These are phyloP conservation scores for Esox niger DNA, from an alignment of 2,113 vertebrate species.

Conservation along the genomic window DNA sequence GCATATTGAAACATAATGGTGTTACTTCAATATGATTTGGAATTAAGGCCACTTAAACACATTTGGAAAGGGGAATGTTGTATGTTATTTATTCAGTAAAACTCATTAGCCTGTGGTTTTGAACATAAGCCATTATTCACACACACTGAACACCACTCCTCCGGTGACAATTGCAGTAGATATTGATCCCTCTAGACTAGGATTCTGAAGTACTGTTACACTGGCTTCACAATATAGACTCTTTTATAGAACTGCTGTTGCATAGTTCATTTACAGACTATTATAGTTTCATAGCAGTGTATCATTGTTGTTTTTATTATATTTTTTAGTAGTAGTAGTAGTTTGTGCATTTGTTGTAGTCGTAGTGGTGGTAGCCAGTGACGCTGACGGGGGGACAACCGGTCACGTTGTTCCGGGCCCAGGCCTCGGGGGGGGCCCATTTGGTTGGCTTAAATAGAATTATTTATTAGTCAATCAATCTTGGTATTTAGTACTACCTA, in stretches of 20 bases:
- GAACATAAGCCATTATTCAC: constrained; percentile 4
- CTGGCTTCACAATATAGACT: not conserved
- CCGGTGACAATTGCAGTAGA: too few relatives aligned
- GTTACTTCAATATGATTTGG: not conserved
- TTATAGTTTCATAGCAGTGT: not conserved
- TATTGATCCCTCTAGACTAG: not conserved
- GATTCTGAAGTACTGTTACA: not conserved
- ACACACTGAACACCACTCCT: not conserved
- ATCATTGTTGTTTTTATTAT: too few relatives aligned
- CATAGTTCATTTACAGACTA: not conserved
- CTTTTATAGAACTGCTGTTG: not conserved
- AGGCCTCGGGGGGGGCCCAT: too few relatives aligned
- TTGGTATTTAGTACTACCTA: too few relatives aligned
- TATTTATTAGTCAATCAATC: too few relatives aligned
- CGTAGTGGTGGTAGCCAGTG: too few relatives aligned
- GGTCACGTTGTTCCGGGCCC: too few relatives aligned
- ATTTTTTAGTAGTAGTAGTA: too few relatives aligned
- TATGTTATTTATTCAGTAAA: not conserved
- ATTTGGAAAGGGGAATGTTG: not conserved
- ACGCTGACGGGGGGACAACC: too few relatives aligned
- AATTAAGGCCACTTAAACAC: not conserved
- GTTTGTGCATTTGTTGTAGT: not conserved
- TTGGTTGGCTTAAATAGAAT: too few relatives aligned
- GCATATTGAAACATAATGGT: not conserved
- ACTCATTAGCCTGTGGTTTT: constrained; percentile 13